Evolutionary conservation across 2,113 vertebrate species (phyloP).

Genomic region (Xyliphius kryptos): DNA sequence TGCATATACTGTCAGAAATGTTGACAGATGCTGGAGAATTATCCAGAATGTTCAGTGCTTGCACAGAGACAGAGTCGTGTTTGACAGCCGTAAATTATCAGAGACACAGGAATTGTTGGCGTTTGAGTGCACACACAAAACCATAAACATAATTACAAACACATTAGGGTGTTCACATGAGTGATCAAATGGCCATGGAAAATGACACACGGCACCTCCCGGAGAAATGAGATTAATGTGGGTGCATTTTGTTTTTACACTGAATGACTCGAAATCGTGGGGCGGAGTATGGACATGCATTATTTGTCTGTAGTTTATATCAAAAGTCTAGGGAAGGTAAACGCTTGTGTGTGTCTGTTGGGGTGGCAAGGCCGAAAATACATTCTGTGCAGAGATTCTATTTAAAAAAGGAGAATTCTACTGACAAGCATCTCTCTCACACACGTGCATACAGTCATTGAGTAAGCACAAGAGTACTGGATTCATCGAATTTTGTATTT

Average conservation of each 20-base stretch:
- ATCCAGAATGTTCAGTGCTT: slow-evolving; percentile 64
- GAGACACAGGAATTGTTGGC: slow-evolving; percentile 52
- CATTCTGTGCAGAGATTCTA: no score
- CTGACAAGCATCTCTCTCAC: no score
- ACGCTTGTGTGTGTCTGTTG: neutral
- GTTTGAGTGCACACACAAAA: slow-evolving; percentile 51
- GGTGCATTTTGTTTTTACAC: slow-evolving; percentile 26
- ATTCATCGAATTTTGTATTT: no score
- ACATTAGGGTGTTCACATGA: slow-evolving; percentile 60
- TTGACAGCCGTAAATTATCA: slow-evolving; percentile 72
- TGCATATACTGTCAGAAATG: slow-evolving; percentile 68
- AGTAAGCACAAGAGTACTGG: no score
- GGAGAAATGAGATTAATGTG: slow-evolving; percentile 33
- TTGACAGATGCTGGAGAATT: slow-evolving; percentile 65
- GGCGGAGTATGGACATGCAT: neutral
- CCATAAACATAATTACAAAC: slow-evolving; percentile 66
- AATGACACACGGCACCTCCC: slow-evolving; percentile 28
- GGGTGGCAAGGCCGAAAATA: no score
- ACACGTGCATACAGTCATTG: no score
- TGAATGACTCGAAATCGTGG: slow-evolving; percentile 14
- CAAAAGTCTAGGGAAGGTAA: no score
- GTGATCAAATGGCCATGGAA: slow-evolving; percentile 48
- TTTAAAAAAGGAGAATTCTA: no score
- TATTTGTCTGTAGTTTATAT: slow-evolving; percentile 15
- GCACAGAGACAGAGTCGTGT: slow-evolving; percentile 54